Base-by-base conservation (phyloP, 2,888 invertebrate genomes). In the Tribolium freemani region DNA sequence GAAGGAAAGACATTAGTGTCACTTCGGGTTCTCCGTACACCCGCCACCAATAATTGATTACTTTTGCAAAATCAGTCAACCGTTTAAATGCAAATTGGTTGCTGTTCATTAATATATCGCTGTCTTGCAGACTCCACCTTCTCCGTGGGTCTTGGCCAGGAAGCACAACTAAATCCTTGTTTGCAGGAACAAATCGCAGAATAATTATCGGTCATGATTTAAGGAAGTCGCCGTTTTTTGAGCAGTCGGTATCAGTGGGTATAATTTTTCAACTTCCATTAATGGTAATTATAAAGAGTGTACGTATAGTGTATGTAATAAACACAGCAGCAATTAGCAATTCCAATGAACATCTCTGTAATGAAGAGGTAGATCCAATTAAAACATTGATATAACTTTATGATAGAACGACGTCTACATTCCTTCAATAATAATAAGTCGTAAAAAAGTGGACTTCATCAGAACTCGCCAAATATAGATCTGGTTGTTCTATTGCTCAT, bases 381-480 rank as follows among this genome's bases (percentile, higher is more conserved):
- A 76, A 74, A 76, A 74, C 75, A 74, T 74, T 70, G 73, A 75
- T 74, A 73, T 61, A 72, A 63, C 69, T 74, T 70, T 68, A 72
- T 57, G 71, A 56, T 67, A 67, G 69, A 66, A 58, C 70, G 71
- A 67, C 54, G 70, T 63, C 69, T 72, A 72, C 74, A 74, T 76
- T 74, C 76, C 69, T 66, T 45, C 61, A 53, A 66, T 64, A 73
- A 72, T 69, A 63, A 63, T 57, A 60, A 60, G 60, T 48, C 11
- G 45, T 53, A 75, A 75, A 75, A 73, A 79, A 75, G 71, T 71
- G 30, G 74, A 73, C 63, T 72, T 48, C 69, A 75, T 72, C 75
- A 71, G 71, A 73, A 75, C 71, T 75, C 60, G 73, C 80, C 78
- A 79, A 80, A 80, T 81, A 79, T 75, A 79, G 80, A 76, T 75